Base-by-base conservation (phyloP, 1,140 invertebrate species). In the Cyclina sinensis region DNA sequence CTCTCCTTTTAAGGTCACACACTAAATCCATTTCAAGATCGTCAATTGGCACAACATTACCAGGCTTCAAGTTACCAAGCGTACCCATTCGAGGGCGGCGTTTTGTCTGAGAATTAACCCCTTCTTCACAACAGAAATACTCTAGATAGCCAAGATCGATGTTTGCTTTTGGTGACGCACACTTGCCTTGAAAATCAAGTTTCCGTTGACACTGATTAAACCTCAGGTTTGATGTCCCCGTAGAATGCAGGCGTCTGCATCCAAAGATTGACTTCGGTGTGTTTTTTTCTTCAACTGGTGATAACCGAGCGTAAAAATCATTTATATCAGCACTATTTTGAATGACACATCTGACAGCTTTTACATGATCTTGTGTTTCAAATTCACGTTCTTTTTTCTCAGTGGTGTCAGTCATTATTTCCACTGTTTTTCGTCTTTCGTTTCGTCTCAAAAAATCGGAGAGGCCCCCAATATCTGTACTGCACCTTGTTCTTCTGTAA, bases 141-240 rank as follows among this genome's bases (percentile, higher is more conserved):
- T 24, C 48, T 16, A 32, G 14, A 27, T 30, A 32, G 21, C 37
- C 65, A 37, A 37, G 37, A 11, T 32, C 43, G 3, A 7, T 24
- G 27, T 46, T 78, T 18, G 21, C 4, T 51, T 78, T 78, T 54
- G 43, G 16, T 14, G 30, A 35, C 21, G 1, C 7, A 16, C 27
- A 2, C 1, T n/a, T 32, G 27, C 4, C 18, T 51, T 78, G 43
- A 74, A 84, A 84, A 54, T 16, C n/a, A 54, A 84, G 68, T 35
- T 84, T 70, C n/a, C 82, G 39, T 73, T 84, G 82, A 74, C 82
- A 84, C 35, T 84, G 62, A 73, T 30, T 32, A 54, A 51, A 24
- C 11, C 51, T 70, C 24, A 73, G 43, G 21, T 84, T 74, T 24
- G 62, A 48, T 0, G 46, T 73, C 4, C 82, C 82, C 11, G 68